A percentile compares a stretch with the other conserved stretches of the same genome.
These are phyloP conservation scores for Paramacrobiotus metropolitanus DNA, from an alignment of 1,140 invertebrate species.

Conservation along the genomic window DNA sequence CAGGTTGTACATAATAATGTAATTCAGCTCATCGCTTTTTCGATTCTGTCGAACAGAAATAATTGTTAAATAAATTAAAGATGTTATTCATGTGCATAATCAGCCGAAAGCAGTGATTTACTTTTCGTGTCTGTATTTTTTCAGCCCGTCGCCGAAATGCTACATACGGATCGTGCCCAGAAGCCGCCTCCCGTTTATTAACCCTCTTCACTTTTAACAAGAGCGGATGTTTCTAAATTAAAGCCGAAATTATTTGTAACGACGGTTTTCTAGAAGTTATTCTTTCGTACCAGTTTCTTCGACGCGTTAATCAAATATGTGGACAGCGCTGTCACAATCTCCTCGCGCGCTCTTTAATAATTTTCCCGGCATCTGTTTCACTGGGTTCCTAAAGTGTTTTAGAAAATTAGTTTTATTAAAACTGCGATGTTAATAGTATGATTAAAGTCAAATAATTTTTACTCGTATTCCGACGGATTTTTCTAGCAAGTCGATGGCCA, in stretches of 20 bases:
- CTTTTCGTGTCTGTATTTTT: slow-evolving; percentile 98
- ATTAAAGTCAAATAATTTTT: too few species aligned
- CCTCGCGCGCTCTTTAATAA: not conserved
- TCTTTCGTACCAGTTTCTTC: slow-evolving; percentile 8
- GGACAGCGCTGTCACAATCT: slow-evolving; percentile 9
- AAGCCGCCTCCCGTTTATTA: slow-evolving; percentile 43
- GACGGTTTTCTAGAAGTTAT: not conserved
- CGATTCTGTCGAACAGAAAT: slow-evolving; percentile 55
- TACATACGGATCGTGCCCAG: slow-evolving; percentile 85
- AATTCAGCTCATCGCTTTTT: slow-evolving; percentile 95
- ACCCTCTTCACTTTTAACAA: slow-evolving; percentile 81
- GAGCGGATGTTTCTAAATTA: slow-evolving; percentile 61
- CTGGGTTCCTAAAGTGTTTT: too few species aligned
- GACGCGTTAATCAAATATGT: slow-evolving; percentile 9
- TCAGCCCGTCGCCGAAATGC: slow-evolving; percentile 85
- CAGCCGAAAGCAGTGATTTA: slow-evolving; percentile 9
- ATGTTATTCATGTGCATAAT: slow-evolving; percentile 6
- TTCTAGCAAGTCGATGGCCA: slow-evolving; percentile 93
- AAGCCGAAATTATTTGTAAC: not conserved
- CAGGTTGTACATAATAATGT: slow-evolving; percentile 96
- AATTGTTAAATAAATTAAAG: slow-evolving; percentile 7
- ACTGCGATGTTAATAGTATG: too few species aligned
- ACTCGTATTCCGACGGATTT: slow-evolving; percentile 78
- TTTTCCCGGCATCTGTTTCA: too few species aligned
- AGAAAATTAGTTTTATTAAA: too few species aligned